Evolutionary conservation across 1,140 invertebrate genomes (phyloP).

Genomic region (Samia ricini): DNA sequence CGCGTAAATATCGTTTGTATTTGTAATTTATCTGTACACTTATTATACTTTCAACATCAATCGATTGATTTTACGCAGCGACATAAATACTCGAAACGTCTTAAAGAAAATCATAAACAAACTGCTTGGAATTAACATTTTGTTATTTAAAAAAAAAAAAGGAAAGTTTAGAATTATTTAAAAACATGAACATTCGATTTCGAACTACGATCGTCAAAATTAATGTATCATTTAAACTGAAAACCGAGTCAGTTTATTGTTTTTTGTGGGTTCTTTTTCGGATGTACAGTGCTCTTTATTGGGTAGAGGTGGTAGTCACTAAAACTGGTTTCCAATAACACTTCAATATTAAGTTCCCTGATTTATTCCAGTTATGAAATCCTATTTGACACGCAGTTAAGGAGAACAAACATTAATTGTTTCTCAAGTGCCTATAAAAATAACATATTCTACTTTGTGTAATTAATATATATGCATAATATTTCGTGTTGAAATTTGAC

Average conservation of each 20-base stretch:
- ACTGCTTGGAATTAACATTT: not conserved
- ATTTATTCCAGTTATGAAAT: not conserved
- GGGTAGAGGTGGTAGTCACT: slow-evolving; percentile 20
- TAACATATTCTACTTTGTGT: too few relatives aligned
- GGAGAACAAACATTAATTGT: not conserved
- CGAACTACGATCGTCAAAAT: not conserved
- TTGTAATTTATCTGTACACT: slow-evolving; percentile 29
- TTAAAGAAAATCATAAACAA: not conserved
- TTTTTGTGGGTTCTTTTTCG: not conserved
- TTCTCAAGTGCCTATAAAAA: not conserved
- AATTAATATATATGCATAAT: too few relatives aligned
- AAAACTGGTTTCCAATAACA: slow-evolving; percentile 38
- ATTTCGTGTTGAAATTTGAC: too few relatives aligned
- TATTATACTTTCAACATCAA: slow-evolving; percentile 12
- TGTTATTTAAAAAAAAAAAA: too few relatives aligned
- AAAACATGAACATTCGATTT: not conserved
- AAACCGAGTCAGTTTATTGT: slow-evolving; percentile 31
- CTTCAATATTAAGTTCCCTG: slow-evolving; percentile 35
- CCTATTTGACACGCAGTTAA: slow-evolving; percentile 16
- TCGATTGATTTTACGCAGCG: slow-evolving; percentile 11
- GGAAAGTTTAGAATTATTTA: too few relatives aligned
- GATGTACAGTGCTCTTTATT: not conserved
- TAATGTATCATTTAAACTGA: slow-evolving; percentile 12
- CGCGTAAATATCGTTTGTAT: slow-evolving; percentile 34
- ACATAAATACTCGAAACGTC: slow-evolving; percentile 7